Conservation (phyloP, 2,797 vertebrate species). For the Catharus ustulatus region DNA sequence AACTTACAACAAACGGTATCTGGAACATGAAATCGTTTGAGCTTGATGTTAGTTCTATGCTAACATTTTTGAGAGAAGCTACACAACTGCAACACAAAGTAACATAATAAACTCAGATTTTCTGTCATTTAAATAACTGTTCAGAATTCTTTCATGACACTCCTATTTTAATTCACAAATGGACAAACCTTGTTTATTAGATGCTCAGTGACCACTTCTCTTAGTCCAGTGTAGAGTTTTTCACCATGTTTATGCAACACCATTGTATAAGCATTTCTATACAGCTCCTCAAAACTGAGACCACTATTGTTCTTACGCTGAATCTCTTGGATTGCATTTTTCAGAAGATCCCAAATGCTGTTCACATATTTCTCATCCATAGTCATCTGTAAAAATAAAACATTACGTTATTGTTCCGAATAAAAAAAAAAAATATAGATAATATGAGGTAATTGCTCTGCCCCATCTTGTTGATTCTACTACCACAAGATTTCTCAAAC, state of each 20-base stretch:
- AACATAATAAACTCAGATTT: not conserved
- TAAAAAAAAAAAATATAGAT: not conserved
- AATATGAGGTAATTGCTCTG: not conserved
- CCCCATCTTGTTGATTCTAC: not conserved
- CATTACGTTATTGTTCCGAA: not conserved
- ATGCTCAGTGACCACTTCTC: constrained; percentile 98
- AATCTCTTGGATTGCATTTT: constrained; percentile 99
- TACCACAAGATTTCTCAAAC: not conserved
- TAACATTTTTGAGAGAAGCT: not conserved
- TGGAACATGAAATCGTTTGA: not conserved
- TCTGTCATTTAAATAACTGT: not conserved
- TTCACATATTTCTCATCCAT: constrained; percentile 99
- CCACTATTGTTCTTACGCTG: constrained; percentile 99
- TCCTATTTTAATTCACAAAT: not conserved
- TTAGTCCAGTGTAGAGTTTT: constrained; percentile 96
- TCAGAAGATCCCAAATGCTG: constrained; percentile 98
- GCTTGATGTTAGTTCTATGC: not conserved
- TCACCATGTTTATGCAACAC: constrained; percentile 99
- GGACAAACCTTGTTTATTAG: constrained; percentile 95
- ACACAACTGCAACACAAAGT: not conserved
- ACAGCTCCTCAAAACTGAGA: constrained; percentile 98
- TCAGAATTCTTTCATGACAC: not conserved
- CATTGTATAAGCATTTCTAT: constrained; percentile 99
- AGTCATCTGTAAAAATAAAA: constrained; percentile 88
- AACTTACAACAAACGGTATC: not conserved